Percentiles rank a stretch among this genome's conserved stretches.
phyloP scores from a whole-genome alignment of 92 coral and sea anemone genomes.

The Actinostola sp. region DNA sequence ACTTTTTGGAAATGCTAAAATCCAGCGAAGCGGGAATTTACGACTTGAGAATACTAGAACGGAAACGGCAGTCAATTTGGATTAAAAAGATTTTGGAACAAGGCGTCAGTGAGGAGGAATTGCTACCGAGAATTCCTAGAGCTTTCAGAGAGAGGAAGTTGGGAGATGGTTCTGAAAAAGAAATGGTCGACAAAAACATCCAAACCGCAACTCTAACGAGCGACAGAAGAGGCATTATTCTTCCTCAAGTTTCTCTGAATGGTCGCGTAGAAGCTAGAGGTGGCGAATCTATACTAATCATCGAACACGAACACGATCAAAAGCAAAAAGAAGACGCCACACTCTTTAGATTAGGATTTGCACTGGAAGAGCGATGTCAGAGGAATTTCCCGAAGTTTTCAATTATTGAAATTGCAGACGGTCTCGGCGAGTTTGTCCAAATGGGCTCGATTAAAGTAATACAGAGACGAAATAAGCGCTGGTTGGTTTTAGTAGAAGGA shows the following conservation, averaged over 20 bases:
- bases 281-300: conserved; percentile 50
- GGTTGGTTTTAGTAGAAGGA: conserved; percentile 70
- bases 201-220: not conserved
- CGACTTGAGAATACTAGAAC: conserved; percentile 46
- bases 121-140: conserved; percentile 60
- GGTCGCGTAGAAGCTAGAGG: conserved; percentile 35
- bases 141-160: conserved; percentile 11
- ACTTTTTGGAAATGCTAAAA: conserved; percentile 74
- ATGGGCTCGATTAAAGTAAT: conserved; percentile 71
- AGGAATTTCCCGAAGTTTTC: conserved; percentile 65
- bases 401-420: conserved; percentile 80
- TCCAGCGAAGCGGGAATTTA: conserved; percentile 73
- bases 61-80: conserved; percentile 66
- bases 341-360: conserved; percentile 64
- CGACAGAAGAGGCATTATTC: not conserved
- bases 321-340: conserved; percentile 22
- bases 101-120: conserved; percentile 60
- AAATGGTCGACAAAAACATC: conserved; percentile 22
- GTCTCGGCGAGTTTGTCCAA: conserved; percentile 67
- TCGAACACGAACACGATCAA: conserved; percentile 59
- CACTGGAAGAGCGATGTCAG: conserved; percentile 35
- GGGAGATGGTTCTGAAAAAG: conserved; percentile 35
- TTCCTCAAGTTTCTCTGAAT: conserved; percentile 17
- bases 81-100: conserved; percentile 49
- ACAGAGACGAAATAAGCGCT: conserved; percentile 56